phyloP scores from a whole-genome alignment of 2,888 invertebrate genomes.

The Heliconius erato region DNA sequence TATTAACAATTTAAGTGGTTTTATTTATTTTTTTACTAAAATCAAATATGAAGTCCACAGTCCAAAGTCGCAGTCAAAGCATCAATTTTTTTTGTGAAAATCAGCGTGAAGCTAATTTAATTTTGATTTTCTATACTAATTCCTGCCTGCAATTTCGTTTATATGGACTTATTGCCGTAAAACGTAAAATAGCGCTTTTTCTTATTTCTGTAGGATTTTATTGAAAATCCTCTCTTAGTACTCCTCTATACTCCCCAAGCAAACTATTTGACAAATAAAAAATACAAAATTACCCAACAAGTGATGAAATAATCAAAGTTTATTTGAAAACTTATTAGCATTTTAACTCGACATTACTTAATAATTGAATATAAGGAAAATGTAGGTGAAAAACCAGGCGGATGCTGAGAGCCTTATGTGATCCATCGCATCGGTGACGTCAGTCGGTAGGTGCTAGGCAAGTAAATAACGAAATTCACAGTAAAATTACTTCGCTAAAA shows the following conservation, averaged over 20 bases:
- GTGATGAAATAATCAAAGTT: background rate
- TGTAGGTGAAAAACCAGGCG: conserved; percentile 20
- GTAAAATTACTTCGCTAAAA: background rate
- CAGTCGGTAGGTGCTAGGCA: background rate
- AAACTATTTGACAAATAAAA: background rate
- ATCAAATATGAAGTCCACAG: too few species aligned
- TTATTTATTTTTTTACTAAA: too few species aligned
- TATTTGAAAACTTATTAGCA: background rate
- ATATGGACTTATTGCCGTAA: too few species aligned
- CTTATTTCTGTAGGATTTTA: background rate
- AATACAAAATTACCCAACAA: background rate
- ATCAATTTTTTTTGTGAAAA: too few species aligned
- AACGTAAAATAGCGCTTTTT: background rate
- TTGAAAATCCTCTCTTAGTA: too few species aligned
- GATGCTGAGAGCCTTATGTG: conserved; percentile 6
- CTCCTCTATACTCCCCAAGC: background rate
- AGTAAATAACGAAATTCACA: background rate
- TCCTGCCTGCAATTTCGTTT: too few species aligned
- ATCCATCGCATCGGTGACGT: background rate
- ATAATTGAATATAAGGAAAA: conserved; percentile 30
- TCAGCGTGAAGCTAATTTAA: too few species aligned
- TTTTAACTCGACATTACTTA: background rate
- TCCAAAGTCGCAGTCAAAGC: too few species aligned
- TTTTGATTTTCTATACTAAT: too few species aligned
- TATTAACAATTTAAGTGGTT: too few species aligned